phyloP scores from a whole-genome alignment of 1,140 invertebrate genomes.

The Drosophila hydei region DNA sequence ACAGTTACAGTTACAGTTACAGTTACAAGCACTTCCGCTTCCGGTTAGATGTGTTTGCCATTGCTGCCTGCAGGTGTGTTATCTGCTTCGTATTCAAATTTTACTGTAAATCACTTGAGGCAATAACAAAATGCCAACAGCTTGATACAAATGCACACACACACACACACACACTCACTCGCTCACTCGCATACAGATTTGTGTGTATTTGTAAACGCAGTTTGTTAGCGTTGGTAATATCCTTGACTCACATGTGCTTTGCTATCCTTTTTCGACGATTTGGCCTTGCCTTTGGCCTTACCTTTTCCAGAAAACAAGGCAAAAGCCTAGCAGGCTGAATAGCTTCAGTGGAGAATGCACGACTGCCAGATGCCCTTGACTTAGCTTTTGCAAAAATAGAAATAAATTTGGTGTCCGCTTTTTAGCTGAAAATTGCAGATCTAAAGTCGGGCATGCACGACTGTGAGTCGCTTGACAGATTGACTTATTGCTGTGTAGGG shows the following conservation, averaged over 20 bases:
- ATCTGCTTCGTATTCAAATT: constrained; percentile 36
- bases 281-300: constrained; percentile 29
- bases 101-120: constrained; percentile 43
- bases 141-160: constrained; percentile 9
- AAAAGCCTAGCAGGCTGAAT: no score
- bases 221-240: constrained; percentile 7
- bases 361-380: neutral
- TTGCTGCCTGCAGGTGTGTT: constrained; percentile 13
- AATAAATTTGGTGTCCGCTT: no score
- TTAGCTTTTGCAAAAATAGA: neutral
- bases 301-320: constrained; percentile 4
- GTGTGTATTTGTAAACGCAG: neutral
- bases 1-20: constrained; percentile 8
- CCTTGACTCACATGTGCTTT: constrained; percentile 38
- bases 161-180: neutral
- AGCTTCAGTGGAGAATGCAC: neutral
- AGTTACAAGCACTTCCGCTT: constrained; percentile 37
- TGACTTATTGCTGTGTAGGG: no score
- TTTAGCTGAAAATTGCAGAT: no score
- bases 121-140: constrained; percentile 35
- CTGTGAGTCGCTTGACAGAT: no score
- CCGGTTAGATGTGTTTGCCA: constrained; percentile 24
- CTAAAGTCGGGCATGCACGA: neutral
- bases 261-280: constrained; percentile 48
- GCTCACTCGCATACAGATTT: neutral